Percentiles rank a stretch among this genome's conserved stretches.
phyloP scores from a whole-genome alignment of 2,888 invertebrate genomes.

The Rhingia rostrata region DNA sequence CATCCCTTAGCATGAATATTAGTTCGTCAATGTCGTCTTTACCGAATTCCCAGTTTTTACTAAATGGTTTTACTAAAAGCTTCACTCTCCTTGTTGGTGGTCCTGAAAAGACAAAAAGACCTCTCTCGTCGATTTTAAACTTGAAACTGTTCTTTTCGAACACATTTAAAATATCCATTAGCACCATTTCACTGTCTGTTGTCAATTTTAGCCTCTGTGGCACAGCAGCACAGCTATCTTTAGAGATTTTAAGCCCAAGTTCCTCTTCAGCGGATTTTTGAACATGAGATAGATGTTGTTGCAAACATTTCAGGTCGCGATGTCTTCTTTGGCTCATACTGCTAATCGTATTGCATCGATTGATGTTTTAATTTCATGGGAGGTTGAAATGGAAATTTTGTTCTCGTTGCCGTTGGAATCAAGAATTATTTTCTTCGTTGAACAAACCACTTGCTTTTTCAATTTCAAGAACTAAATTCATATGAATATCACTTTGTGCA shows the following conservation, averaged over 20 bases:
- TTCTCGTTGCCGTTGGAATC: constrained; percentile 60
- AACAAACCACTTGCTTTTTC: too few species aligned
- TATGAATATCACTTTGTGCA: too few species aligned
- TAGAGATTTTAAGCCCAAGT: constrained; percentile 91
- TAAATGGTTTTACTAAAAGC: constrained; percentile 92
- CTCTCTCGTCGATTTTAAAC: constrained; percentile 89
- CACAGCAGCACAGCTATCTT: constrained; percentile 90
- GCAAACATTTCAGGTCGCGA: constrained; percentile 78
- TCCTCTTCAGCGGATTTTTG: constrained; percentile 93
- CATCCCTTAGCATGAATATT: constrained; percentile 93
- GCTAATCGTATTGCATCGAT: constrained; percentile 78
- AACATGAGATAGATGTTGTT: constrained; percentile 86
- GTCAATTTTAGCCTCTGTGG: constrained; percentile 93
- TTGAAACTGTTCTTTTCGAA: constrained; percentile 97
- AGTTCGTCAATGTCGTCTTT: constrained; percentile 97
- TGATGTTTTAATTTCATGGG: too few species aligned
- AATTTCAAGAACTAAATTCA: too few species aligned
- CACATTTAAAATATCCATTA: constrained; percentile 92
- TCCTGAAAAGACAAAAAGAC: constrained; percentile 84
- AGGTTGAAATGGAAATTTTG: background rate
- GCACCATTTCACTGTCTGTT: constrained; percentile 92
- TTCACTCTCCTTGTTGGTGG: constrained; percentile 89
- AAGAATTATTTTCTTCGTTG: constrained; percentile 38
- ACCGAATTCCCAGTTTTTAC: constrained; percentile 95
- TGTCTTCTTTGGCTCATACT: constrained; percentile 77